Percentiles rank a stretch among this genome's conserved stretches.
Conservation (phyloP, 2,797 vertebrate species). For the Kryptolebias ocellatus region DNA sequence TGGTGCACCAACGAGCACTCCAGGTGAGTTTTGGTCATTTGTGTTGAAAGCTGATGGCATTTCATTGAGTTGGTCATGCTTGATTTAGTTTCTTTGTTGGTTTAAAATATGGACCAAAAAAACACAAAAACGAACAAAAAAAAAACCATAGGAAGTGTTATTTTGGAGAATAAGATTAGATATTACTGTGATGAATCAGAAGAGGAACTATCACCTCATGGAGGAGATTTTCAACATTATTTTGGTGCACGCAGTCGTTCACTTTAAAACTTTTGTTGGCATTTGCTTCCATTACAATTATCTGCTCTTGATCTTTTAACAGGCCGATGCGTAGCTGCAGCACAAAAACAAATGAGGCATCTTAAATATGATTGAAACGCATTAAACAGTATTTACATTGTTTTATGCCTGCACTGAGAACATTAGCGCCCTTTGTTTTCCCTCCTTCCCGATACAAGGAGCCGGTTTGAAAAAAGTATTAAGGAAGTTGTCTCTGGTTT, state of each 20-base stretch:
- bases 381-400: no score
- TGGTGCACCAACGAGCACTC: not conserved
- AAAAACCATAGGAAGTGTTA: constrained; percentile 28
- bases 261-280: not conserved
- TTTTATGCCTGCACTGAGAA: no score
- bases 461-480: not conserved
- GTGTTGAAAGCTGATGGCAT: not conserved
- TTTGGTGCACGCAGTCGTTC: not conserved
- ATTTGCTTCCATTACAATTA: not conserved
- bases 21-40: constrained; percentile 24
- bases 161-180: not conserved
- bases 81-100: constrained; percentile 7
- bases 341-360: not conserved
- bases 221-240: constrained; percentile 5
- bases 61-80: not conserved
- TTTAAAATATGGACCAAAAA: constrained; percentile 2
- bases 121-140: constrained; percentile 5
- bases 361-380: not conserved
- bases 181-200: constrained; percentile 2
- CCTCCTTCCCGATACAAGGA: not conserved
- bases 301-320: not conserved
- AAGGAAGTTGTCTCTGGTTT: not conserved
- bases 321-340: not conserved
- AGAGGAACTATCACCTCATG: constrained; percentile 14
- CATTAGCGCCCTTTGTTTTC: not conserved